These are phyloP conservation scores for Acronicta aceris DNA, from an alignment of 2,888 invertebrate species.

Conservation along the genomic window DNA sequence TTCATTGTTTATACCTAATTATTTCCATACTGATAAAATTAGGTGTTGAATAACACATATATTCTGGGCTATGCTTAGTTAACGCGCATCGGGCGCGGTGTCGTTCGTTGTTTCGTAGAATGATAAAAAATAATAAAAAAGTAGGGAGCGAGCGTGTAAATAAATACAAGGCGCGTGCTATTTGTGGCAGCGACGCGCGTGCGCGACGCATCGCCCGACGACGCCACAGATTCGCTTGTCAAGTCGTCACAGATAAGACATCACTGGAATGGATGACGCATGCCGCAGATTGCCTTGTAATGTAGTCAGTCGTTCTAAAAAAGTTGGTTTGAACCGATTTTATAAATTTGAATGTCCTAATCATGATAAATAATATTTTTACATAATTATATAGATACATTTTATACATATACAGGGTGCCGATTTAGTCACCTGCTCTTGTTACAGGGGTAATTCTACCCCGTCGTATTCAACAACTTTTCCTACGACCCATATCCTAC, in stretches of 20 bases:
- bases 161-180: conserved; percentile 79
- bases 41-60: conserved; percentile 24
- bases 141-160: conserved; percentile 77
- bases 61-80: conserved; percentile 19
- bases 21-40: conserved; percentile 18
- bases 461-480: too few species aligned
- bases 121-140: conserved; percentile 67
- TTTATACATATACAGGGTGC: too few species aligned
- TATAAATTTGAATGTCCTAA: too few species aligned
- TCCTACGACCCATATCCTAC: too few species aligned
- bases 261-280: conserved; percentile 43
- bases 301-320: conserved; percentile 14
- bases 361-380: too few species aligned
- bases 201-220: conserved; percentile 55
- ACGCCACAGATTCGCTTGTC: conserved; percentile 52
- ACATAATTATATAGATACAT: too few species aligned
- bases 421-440: too few species aligned
- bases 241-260: conserved; percentile 59
- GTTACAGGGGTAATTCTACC: too few species aligned
- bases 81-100: conserved; percentile 34
- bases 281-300: conserved; percentile 1
- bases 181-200: conserved; percentile 77
- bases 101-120: conserved; percentile 59
- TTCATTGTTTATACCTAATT: conserved; percentile 40
- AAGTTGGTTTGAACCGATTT: neutral